Conservation (phyloP, 2,888 invertebrate genomes). For the Lithophane ornitopus region DNA sequence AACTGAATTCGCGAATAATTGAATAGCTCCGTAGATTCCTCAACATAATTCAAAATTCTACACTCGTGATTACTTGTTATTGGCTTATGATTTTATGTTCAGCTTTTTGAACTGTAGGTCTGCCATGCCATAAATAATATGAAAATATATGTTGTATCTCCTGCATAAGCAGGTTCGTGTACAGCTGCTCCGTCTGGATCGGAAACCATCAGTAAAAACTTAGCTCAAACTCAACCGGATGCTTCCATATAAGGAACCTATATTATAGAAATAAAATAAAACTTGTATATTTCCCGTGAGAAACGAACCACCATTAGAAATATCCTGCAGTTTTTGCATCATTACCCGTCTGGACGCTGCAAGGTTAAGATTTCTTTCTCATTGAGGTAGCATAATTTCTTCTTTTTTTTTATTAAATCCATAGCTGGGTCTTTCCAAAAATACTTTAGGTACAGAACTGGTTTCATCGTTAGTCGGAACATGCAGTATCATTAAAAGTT, state of each 20-base stretch:
- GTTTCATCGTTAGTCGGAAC: conserved; percentile 33
- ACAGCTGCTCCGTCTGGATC: conserved; percentile 12
- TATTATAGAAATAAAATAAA: conserved; percentile 43
- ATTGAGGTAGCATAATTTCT: conserved; percentile 34
- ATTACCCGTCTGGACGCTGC: conserved; percentile 23
- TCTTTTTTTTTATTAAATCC: conserved; percentile 33
- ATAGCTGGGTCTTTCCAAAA: conserved; percentile 25
- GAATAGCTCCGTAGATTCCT: not conserved
- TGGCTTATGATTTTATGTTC: not conserved
- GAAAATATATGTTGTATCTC: not conserved
- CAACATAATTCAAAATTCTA: not conserved
- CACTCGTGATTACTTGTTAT: not conserved
- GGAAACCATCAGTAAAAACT: conserved; percentile 35
- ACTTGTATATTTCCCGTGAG: conserved; percentile 42
- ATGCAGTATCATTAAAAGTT: conserved; percentile 16
- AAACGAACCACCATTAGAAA: conserved; percentile 39
- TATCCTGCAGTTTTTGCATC: conserved; percentile 39
- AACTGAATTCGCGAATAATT: not conserved
- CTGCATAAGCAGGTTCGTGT: not conserved
- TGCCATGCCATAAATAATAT: not conserved
- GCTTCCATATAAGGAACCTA: conserved; percentile 17
- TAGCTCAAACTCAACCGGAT: not conserved
- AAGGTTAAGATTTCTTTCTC: conserved; percentile 21
- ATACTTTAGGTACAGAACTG: conserved; percentile 26
- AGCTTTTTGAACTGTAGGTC: not conserved